Conservation (phyloP, 1,140 invertebrate genomes). For the Eufriesea mexicana region DNA sequence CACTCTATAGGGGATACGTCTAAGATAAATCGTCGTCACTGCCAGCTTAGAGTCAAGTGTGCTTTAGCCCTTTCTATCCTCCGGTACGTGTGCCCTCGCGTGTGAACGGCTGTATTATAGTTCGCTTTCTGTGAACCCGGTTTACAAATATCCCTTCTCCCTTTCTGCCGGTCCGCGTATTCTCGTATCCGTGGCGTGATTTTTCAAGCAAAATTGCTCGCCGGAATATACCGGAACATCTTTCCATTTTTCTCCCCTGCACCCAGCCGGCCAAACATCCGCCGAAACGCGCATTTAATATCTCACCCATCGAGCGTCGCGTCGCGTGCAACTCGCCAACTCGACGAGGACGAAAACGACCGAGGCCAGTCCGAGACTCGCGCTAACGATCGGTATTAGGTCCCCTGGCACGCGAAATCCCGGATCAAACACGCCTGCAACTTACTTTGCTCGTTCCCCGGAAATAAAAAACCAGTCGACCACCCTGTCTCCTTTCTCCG, state of each 20-base stretch:
- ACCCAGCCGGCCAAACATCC: too few species aligned
- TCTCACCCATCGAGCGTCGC: neutral
- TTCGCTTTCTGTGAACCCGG: neutral
- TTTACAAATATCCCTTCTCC: slow-evolving; percentile 7
- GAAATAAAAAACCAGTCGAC: neutral
- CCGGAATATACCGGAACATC: too few species aligned
- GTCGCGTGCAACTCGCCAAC: too few species aligned
- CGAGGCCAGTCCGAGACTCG: too few species aligned
- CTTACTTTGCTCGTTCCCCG: neutral
- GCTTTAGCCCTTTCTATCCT: slow-evolving; percentile 37
- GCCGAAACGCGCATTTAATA: neutral
- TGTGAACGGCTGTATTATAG: slow-evolving; percentile 16
- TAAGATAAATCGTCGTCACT: slow-evolving; percentile 77
- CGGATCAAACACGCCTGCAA: neutral
- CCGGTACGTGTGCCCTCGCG: slow-evolving; percentile 1
- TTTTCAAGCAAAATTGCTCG: neutral
- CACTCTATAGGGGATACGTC: slow-evolving; percentile 67
- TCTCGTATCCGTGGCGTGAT: neutral
- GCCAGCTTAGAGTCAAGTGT: slow-evolving; percentile 66
- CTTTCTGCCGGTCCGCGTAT: neutral
- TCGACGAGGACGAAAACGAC: too few species aligned
- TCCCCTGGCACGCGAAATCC: neutral
- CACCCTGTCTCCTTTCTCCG: neutral
- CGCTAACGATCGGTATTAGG: too few species aligned
- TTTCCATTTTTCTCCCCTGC: too few species aligned